phyloP scores from a whole-genome alignment of 2,113 vertebrate genomes.

The Oreochromis spilurus region DNA sequence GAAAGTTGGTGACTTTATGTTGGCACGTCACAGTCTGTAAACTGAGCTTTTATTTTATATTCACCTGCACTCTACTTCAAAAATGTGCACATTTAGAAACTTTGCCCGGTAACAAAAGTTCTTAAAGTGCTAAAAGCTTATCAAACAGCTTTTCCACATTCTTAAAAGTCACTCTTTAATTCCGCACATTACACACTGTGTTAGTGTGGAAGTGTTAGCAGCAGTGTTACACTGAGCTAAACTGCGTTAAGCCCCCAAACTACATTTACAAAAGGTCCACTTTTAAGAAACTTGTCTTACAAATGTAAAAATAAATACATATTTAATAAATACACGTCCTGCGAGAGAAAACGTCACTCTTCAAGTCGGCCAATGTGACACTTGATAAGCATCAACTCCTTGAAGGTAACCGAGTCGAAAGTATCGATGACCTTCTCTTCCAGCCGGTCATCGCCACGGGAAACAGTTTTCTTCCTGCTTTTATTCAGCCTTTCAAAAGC shows the following conservation, averaged over 20 bases:
- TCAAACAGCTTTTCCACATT: background rate
- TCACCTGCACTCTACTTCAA: background rate
- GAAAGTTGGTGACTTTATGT: background rate
- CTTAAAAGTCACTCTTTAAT: background rate
- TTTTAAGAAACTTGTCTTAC: background rate
- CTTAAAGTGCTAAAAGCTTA: background rate
- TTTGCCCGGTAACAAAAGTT: background rate
- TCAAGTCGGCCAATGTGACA: background rate
- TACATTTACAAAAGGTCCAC: background rate
- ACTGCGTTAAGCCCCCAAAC: background rate
- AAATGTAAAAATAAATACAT: background rate
- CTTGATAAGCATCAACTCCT: background rate
- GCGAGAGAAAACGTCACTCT: background rate
- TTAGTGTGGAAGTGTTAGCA: background rate
- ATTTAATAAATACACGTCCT: background rate
- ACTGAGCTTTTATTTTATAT: background rate
- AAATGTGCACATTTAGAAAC: background rate
- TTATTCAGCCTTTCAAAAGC: background rate
- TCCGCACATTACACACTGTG: background rate
- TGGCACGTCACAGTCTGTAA: background rate
- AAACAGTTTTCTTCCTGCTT: rapidly evolving
- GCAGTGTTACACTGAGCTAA: background rate
- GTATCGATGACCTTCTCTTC: background rate
- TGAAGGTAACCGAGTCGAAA: background rate
- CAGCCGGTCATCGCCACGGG: background rate